Base-by-base conservation (phyloP, 2,797 vertebrate species). In the Propithecus deckenii region DNA sequence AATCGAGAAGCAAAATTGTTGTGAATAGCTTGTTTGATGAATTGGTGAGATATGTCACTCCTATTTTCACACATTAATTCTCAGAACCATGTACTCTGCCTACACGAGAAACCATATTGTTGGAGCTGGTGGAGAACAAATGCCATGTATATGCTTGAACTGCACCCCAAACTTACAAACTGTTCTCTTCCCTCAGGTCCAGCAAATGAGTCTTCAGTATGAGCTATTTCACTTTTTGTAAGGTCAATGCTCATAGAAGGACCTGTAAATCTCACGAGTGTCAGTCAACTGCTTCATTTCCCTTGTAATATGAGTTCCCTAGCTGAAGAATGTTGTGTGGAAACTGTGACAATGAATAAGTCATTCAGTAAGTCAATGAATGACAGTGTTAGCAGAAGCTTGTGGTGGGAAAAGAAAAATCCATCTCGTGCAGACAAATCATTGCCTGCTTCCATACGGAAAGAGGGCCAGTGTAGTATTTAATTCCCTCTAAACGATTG, bases 321-420 rank as follows among this genome's bases (percentile, higher is more conserved):
- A 38, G 50, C 59, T 96, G 74, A 93, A 93, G 72, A 88, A 48
- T 67, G 74, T 50, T 81, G 72, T 91, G 52, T 83, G 93, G 55
- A 88, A 94, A 38, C 30, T 74, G 14, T 74, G n/a, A 46, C n/a
- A 38, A 23, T 79, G 43, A 71, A 15, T 69, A 92, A 75, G 91
- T 72, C 86, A 72, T 63, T 92, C 65, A 85, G 91, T 52, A 89
- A 80, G 67, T 85, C 52, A 67, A 11, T 67, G 91, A 88, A 61
- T 63, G 86, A 85, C 65, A 96, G 86, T 61, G 10, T 46, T 71
- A 65, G 41, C 86, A 81, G 65, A 90, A 55, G 74, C 71, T 23
- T 67, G 65, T 41, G 32, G 6, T n/a, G 23, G 22, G 38, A 76
- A 71, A 87, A 75, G 17, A 86, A 74, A 96, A 67, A 55, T 23